Conservation (phyloP, 2,797 vertebrate genomes). For the Ctenochaetus hawaiiensis region DNA sequence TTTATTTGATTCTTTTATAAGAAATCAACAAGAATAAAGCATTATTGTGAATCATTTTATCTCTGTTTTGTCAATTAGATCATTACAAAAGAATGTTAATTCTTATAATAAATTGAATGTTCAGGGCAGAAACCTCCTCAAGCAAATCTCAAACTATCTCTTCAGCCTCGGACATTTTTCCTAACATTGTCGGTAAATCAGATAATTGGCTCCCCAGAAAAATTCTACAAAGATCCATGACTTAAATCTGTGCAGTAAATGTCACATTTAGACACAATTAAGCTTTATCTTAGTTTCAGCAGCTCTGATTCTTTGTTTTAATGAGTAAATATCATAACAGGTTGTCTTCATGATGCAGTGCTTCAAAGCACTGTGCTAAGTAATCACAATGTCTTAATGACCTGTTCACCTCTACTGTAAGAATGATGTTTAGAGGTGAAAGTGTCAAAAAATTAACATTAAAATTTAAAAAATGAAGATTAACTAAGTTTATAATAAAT, state of each 20-base stretch:
- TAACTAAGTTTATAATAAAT: background rate
- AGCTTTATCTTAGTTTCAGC: background rate
- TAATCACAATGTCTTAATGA: too few relatives aligned
- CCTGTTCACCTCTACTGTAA: background rate
- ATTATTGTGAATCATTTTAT: conserved; percentile 85
- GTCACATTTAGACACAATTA: background rate
- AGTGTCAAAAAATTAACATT: background rate
- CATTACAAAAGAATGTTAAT: background rate
- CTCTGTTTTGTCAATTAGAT: conserved; percentile 44
- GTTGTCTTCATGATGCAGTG: too few relatives aligned
- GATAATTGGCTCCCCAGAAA: background rate
- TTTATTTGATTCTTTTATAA: conserved; percentile 87
- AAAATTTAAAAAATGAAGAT: background rate
- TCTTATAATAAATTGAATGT: background rate
- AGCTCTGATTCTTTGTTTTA: too few relatives aligned
- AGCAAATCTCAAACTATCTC: background rate
- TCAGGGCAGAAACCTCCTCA: background rate
- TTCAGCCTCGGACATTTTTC: background rate
- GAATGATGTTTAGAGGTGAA: background rate
- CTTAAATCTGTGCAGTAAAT: background rate
- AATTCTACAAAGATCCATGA: background rate
- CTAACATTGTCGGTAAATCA: background rate
- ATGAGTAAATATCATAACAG: too few relatives aligned
- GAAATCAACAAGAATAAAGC: conserved; percentile 89
- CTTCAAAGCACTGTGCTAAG: too few relatives aligned